phyloP scores from a whole-genome alignment of 2,113 vertebrate genomes.

The Ctenodactylus gundi region DNA sequence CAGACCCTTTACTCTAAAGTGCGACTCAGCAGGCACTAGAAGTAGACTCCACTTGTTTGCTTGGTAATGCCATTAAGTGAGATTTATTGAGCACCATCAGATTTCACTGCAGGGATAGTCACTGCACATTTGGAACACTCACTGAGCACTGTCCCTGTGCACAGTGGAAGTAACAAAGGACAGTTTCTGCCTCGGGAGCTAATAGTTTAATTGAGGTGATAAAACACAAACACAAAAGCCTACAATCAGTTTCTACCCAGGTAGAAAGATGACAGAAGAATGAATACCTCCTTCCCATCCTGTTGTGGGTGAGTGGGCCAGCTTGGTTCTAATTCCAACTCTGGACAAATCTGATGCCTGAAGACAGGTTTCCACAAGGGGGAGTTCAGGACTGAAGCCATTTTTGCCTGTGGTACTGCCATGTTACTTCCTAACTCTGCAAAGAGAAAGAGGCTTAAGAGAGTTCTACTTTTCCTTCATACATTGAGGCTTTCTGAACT shows the following conservation, averaged over 20 bases:
- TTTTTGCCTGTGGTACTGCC: slow-evolving; percentile 88
- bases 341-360: slow-evolving; percentile 89
- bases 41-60: not conserved
- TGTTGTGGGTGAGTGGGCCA: slow-evolving; percentile 51
- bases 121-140: not conserved
- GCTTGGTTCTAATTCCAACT: slow-evolving; percentile 56
- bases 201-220: not conserved
- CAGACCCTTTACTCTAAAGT: not conserved
- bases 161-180: not conserved
- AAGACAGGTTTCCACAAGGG: slow-evolving; percentile 96
- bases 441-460: slow-evolving; percentile 57
- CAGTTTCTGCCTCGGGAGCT: not conserved
- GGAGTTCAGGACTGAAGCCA: slow-evolving; percentile 90
- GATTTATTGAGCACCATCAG: not conserved
- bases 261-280: not conserved
- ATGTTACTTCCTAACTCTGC: slow-evolving; percentile 87
- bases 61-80: not conserved
- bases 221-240: slow-evolving; percentile 14
- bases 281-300: slow-evolving; percentile 82
- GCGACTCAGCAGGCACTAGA: not conserved
- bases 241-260: not conserved
- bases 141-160: not conserved
- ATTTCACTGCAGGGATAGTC: not conserved
- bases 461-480: not conserved
- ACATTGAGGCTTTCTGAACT: not conserved